Conservation (phyloP, 2,797 vertebrate genomes). For the Pteropus rufus region DNA sequence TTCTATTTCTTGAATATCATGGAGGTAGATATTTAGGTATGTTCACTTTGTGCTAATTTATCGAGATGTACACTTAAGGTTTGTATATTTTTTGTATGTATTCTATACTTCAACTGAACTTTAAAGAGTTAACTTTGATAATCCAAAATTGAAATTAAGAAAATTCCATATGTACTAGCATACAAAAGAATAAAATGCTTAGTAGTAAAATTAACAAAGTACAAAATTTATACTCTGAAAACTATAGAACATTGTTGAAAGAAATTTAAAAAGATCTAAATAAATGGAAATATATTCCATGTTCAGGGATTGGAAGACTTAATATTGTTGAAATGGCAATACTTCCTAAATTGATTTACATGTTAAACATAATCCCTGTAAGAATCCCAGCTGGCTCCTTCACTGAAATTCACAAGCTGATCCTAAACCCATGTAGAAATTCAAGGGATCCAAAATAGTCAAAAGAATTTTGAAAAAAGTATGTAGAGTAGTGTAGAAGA, state of each 20-base stretch:
- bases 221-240: background rate
- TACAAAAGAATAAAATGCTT: background rate
- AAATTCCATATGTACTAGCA: background rate
- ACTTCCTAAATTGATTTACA: background rate
- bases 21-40: background rate
- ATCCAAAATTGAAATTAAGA: background rate
- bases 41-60: background rate
- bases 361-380: background rate
- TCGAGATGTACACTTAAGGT: background rate
- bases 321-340: background rate
- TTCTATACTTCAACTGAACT: background rate
- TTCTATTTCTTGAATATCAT: background rate
- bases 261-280: background rate
- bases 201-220: background rate
- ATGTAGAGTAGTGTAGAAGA: no score
- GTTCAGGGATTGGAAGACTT: background rate
- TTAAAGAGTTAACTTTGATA: background rate
- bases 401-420: background rate
- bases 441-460: background rate
- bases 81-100: background rate
- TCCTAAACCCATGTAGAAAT: background rate
- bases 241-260: background rate
- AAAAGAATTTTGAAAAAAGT: no score
- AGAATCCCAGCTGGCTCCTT: background rate
- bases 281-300: background rate